Conservation (phyloP, 2,113 vertebrate genomes). For the human region DNA sequence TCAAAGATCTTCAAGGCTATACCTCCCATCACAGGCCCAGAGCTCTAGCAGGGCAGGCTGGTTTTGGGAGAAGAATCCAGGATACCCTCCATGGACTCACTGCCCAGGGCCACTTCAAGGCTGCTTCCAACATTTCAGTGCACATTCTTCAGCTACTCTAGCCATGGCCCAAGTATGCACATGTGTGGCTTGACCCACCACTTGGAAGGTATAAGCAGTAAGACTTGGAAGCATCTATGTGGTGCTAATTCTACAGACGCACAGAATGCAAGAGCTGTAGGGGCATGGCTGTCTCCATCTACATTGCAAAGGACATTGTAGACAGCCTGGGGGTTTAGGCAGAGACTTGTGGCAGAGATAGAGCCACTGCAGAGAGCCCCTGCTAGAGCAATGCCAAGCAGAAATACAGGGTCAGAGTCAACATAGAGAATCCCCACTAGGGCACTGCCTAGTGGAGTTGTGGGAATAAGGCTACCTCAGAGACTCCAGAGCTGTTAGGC, state of each 20-base stretch:
- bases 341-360: background rate
- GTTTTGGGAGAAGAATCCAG: background rate
- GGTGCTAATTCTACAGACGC: background rate
- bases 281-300: background rate
- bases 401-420: background rate
- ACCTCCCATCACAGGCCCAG: background rate
- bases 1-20: background rate
- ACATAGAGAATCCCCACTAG: background rate
- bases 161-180: background rate
- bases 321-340: background rate
- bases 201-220: background rate
- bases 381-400: background rate
- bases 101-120: background rate
- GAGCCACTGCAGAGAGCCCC: background rate
- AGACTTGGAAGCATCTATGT: background rate
- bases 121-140: background rate
- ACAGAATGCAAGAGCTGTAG: background rate
- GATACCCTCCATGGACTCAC: background rate
- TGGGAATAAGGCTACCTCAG: background rate
- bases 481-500: background rate
- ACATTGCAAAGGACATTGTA: background rate
- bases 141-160: background rate
- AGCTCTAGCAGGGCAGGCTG: background rate
- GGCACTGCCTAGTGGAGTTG: background rate
- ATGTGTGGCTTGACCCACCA: background rate